Evolutionary conservation across 2,797 vertebrate species (phyloP).

Genomic region (Podarcis lilfordi): DNA sequence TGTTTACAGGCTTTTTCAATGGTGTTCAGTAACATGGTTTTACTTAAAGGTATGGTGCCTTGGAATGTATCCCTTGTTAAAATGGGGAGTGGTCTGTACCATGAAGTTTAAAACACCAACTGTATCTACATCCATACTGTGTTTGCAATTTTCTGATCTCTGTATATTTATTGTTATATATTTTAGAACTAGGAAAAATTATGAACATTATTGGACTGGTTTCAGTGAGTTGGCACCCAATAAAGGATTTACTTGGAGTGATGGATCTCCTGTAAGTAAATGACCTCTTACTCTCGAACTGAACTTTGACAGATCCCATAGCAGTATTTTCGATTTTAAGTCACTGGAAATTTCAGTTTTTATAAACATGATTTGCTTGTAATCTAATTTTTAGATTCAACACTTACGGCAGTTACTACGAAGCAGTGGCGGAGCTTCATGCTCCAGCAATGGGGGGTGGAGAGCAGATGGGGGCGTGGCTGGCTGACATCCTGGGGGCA

Average conservation of each 20-base stretch:
- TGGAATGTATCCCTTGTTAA: no score
- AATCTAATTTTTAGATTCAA: neutral
- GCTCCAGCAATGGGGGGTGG: no score
- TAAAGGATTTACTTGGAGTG: slow-evolving; percentile 86
- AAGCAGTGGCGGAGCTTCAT: neutral
- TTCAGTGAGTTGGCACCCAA: slow-evolving; percentile 79
- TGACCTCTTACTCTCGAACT: neutral
- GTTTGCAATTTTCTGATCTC: no score
- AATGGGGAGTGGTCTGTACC: no score
- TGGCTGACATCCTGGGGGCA: no score
- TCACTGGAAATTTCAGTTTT: neutral
- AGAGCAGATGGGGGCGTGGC: no score
- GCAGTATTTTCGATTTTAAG: neutral
- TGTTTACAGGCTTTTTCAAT: no score
- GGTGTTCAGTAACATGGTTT: no score
- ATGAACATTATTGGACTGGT: slow-evolving; percentile 85
- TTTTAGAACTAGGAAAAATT: slow-evolving; percentile 41
- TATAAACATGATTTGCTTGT: neutral
- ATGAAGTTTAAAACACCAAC: no score
- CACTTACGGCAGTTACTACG: neutral
- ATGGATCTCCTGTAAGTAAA: slow-evolving; percentile 87
- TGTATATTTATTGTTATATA: neutral
- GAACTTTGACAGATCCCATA: neutral
- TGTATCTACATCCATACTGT: no score
- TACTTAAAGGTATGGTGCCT: no score